phyloP scores from a whole-genome alignment of 1,140 invertebrate species.

The Idris sp. region DNA sequence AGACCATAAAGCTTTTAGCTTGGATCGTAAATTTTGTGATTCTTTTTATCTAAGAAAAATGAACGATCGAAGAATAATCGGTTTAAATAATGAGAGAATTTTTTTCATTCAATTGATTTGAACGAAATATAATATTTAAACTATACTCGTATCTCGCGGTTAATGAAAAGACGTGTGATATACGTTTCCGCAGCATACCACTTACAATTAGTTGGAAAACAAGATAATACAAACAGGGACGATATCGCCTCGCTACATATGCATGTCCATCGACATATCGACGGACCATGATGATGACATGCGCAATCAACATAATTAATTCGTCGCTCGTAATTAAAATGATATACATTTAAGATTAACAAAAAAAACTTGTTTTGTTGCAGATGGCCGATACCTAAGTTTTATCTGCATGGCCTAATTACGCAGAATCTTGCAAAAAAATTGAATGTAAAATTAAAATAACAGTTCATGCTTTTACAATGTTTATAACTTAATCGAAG shows the following conservation, averaged over 20 bases:
- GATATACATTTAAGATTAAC: no score
- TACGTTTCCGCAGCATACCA: conserved; percentile 69
- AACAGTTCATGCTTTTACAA: neutral
- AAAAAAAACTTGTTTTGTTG: no score
- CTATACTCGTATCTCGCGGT: conserved; percentile 19
- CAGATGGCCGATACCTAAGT: conserved; percentile 45
- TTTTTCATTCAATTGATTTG: conserved; percentile 25
- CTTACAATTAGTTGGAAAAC: conserved; percentile 76
- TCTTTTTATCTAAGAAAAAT: conserved; percentile 4
- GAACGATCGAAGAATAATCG: conserved; percentile 6
- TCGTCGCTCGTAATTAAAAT: no score
- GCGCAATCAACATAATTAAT: no score
- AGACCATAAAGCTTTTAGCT: no score
- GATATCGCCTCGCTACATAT: conserved; percentile 45
- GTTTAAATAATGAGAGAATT: conserved; percentile 11
- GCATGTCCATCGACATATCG: conserved; percentile 36
- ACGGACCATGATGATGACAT: no score
- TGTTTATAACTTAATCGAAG: no score
- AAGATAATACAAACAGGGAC: conserved; percentile 71
- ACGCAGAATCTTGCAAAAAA: conserved; percentile 5
- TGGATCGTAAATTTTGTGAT: conserved; percentile 1
- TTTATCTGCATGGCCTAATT: conserved; percentile 73
- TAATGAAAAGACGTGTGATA: conserved; percentile 56
- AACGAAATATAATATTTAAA: conserved; percentile 40
- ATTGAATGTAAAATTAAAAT: neutral